Conservation (phyloP, 2,113 vertebrate genomes). For the Anthoscopus minutus region DNA sequence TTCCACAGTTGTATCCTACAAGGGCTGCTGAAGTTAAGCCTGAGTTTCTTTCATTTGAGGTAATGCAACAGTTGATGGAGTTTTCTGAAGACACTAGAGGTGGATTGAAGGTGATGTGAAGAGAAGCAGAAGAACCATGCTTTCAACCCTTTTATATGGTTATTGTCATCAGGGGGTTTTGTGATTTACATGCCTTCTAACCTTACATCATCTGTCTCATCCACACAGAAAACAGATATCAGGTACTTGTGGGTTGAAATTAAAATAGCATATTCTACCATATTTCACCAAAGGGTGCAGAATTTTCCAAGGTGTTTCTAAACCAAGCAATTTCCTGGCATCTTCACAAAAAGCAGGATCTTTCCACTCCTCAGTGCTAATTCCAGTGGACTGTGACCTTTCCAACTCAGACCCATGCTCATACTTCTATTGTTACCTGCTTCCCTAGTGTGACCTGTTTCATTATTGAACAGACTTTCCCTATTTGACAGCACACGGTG, state of each 20-base stretch:
- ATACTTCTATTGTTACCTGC: background rate
- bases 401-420: background rate
- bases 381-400: background rate
- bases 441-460: background rate
- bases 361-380: background rate
- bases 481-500: background rate
- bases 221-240: background rate
- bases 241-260: background rate
- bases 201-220: background rate
- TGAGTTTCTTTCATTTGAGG: background rate
- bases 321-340: background rate
- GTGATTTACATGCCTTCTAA: background rate
- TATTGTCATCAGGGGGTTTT: background rate
- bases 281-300: background rate
- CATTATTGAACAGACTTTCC: background rate
- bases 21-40: background rate
- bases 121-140: background rate
- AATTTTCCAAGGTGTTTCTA: background rate
- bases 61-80: background rate
- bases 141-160: background rate
- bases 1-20: background rate
- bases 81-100: background rate
- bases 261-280: background rate
- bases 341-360: background rate
- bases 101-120: background rate